A percentile compares a stretch with the other conserved stretches of the same genome.
Conservation (phyloP, 2,797 vertebrate species). For the Helostoma temminkii region DNA sequence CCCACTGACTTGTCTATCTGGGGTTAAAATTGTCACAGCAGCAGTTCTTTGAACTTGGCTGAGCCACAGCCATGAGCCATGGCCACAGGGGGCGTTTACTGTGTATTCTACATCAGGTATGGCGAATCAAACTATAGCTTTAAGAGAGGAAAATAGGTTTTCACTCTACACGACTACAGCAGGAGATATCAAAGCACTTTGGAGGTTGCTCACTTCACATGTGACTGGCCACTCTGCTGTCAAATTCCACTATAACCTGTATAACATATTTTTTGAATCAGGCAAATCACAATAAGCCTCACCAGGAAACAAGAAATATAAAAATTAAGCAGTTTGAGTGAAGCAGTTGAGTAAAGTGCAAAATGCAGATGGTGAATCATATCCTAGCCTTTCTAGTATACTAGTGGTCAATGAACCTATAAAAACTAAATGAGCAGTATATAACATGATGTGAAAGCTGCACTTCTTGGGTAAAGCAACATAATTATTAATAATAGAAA, state of each 20-base stretch:
- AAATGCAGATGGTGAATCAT: too few species aligned
- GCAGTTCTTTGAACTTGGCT: constrained; percentile 43
- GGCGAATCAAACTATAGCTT: not conserved
- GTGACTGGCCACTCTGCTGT: not conserved
- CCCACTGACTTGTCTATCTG: constrained; percentile 25
- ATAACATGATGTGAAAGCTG: too few species aligned
- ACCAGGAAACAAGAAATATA: not conserved
- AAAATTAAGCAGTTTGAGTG: not conserved
- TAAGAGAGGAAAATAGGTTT: not conserved
- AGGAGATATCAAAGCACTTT: not conserved
- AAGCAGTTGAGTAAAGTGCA: not conserved
- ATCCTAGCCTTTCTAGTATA: too few species aligned
- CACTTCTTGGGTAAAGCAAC: too few species aligned
- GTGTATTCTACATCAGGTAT: constrained; percentile 3
- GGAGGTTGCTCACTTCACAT: too few species aligned
- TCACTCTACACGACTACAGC: not conserved
- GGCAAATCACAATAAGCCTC: too few species aligned
- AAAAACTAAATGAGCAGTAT: not conserved
- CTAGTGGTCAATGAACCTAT: too few species aligned
- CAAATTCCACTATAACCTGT: not conserved
- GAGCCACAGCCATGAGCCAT: constrained; percentile 25
- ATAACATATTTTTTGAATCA: not conserved
- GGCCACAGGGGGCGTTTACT: constrained; percentile 24
- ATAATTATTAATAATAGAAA: too few species aligned
- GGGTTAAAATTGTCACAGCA: constrained; percentile 39